Percentiles rank a stretch among this genome's conserved stretches.
Evolutionary conservation across 2,113 vertebrate genomes (phyloP).

Genomic region (Chaenocephalus aceratus): DNA sequence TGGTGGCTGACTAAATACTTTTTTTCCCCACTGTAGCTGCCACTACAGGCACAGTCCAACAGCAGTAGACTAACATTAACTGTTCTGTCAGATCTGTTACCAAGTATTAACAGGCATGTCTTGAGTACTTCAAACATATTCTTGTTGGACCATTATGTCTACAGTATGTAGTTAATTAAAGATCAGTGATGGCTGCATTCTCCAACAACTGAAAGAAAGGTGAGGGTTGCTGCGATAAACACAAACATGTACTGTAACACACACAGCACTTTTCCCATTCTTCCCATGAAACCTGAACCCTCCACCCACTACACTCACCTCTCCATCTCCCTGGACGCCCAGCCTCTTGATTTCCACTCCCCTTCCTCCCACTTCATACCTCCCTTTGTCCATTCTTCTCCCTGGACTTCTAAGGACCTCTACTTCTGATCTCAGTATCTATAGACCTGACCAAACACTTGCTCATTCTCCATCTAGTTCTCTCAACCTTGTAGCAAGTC

Average conservation of each 20-base stretch:
- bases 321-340: constrained; percentile 45
- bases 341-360: constrained; percentile 17
- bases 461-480: constrained; percentile 27
- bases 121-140: background rate
- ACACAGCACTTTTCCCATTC: constrained; percentile 11
- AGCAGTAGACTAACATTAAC: background rate
- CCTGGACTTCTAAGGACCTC: background rate
- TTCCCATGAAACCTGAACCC: constrained; percentile 35
- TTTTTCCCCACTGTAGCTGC: no score
- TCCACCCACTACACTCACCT: constrained; percentile 30
- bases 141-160: background rate
- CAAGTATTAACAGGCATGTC: background rate
- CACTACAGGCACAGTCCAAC: background rate
- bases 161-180: no score
- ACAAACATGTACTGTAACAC: background rate
- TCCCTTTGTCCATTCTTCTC: constrained; percentile 19
- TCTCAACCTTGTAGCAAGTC: background rate
- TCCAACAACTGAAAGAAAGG: constrained; percentile 13
- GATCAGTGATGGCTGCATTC: constrained; percentile 19
- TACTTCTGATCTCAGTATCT: no score
- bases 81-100: background rate
- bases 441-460: constrained; percentile 35
- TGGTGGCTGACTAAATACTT: no score
- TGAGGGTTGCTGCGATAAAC: constrained; percentile 16
- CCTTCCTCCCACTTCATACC: background rate